Percentiles rank a stretch among this genome's conserved stretches.
Conservation (phyloP, 2,888 invertebrate genomes). For the Platypus cylindrus region DNA sequence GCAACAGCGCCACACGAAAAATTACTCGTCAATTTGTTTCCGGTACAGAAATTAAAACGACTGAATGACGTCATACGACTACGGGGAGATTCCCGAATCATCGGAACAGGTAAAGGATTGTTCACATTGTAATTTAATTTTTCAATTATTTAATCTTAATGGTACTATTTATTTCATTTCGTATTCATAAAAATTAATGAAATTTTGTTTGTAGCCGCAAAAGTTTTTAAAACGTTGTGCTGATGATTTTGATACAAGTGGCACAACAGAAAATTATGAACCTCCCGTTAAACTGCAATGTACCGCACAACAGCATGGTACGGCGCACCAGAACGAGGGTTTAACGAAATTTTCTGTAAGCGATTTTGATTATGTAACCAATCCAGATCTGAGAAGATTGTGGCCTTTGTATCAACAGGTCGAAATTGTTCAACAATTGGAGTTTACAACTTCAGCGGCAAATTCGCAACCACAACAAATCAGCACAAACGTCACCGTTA, state of each 20-base stretch:
- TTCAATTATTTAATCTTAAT: neutral
- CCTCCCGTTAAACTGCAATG: conserved; percentile 65
- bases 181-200: neutral
- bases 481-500: conserved; percentile 85
- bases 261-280: conserved; percentile 42
- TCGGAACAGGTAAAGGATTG: conserved; percentile 9
- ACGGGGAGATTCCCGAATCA: conserved; percentile 6
- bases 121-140: neutral
- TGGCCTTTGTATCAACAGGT: conserved; percentile 28
- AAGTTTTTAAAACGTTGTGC: conserved; percentile 67
- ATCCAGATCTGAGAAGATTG: neutral
- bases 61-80: conserved; percentile 13
- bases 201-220: conserved; percentile 57
- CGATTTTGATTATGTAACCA: neutral
- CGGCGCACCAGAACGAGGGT: conserved; percentile 39
- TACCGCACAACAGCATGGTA: conserved; percentile 40
- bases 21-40: too few relatives aligned
- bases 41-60: too few relatives aligned
- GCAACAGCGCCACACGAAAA: too few relatives aligned
- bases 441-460: conserved; percentile 78
- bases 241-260: conserved; percentile 48
- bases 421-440: conserved; percentile 83
- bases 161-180: neutral
- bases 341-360: conserved; percentile 62
- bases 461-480: conserved; percentile 83